Evolutionary conservation across 2,888 invertebrate genomes (phyloP), one percentile per base, ranked within the genome.

Genomic region (Tuberolachnus salignus): DNA sequence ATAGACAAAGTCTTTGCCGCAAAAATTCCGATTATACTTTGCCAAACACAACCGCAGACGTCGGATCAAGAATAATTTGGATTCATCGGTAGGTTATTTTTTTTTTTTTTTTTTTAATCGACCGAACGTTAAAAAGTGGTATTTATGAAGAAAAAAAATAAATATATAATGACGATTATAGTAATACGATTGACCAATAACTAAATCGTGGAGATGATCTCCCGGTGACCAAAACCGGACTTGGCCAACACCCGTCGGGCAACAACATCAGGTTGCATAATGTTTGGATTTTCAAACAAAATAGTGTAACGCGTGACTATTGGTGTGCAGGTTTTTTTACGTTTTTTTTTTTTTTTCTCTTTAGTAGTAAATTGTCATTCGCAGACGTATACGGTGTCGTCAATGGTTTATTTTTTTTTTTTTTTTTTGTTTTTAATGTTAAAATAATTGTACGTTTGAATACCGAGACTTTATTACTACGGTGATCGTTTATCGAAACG

Each of bases 161-260:
- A 55, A 51, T 49, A 19, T 10, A 51, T 61, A 42, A 59, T 51
- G 34, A 21, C 21, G 51, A 53, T 59, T 63, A 16, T 26, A 70
- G n/a, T 49, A 51, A 19, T 10, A 49, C 61, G 51, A 80, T 80
- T 70, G 53, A 61, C 80, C 57, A 80, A 71, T 71, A 80, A 80
- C 19, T 53, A 63, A 71, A 42, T 80, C 51, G 53, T 63, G 53
- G 53, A 34, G 34, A 71, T 80, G 80, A 71, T 72, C 53, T 19
- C 57, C 49, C 11, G 71, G 61, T 51, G 70, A 66, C 51, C 61
- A n/a, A 71, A 71, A 71, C 71, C 80, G 80, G 80, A 64, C 53
- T 63, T 42, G 61, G 46, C 21, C 23, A 53, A 80, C 71, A 71
- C 69, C 42, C 21, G 61, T 63, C 21, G 14, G 21, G 63, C 80